Base-by-base conservation (phyloP, 2,888 invertebrate genomes). In the Pristionchus maxplancki region DNA sequence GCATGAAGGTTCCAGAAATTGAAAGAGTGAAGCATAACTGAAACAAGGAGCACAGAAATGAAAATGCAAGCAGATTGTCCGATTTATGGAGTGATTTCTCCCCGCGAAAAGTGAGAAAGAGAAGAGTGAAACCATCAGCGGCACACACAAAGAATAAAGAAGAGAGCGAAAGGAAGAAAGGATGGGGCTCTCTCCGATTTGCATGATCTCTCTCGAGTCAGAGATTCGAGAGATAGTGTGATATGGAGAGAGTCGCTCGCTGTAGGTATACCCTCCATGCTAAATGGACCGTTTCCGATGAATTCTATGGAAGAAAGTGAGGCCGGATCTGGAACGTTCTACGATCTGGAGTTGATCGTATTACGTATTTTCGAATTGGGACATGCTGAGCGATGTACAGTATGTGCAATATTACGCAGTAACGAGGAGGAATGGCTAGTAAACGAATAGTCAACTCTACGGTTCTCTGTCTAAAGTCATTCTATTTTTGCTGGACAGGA, bases 191-290 rank as follows among this genome's bases (percentile, higher is more conserved):
- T 67, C 58, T n/a, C 24, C 58, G 58, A 58, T 58, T 58, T 58
- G 58, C n/a, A n/a, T 58, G 58, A 58, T 58, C 58, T 67, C 64
- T 67, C 31, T 6, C 11, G 1, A 15, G 17, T 8, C 4, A 71
- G 71, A 37, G 37, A 2, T 13, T 0, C 6, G 20, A 71, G 71
- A 37, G 24, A 37, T 1, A 17, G 34, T 31, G 37, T 0, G 37
- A 34, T 9, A 20, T 20, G 20, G 37, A 37, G 71, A 37, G 71
- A 37, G 71, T 28, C 28, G 13, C 37, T 40, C 9, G 24, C 37
- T 78, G 78, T 78, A 78, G 78, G 78, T 78, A 78, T 78, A 28
- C 78, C 78, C 78, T 78, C 78, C 78, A 44, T 78, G 78, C 44
- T 78, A 40, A 78, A 78, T 78, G 78, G 78, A 78, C 48, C 78